These are phyloP conservation scores for Mohoua ochrocephala DNA, from an alignment of 2,113 vertebrate species.

Conservation along the genomic window DNA sequence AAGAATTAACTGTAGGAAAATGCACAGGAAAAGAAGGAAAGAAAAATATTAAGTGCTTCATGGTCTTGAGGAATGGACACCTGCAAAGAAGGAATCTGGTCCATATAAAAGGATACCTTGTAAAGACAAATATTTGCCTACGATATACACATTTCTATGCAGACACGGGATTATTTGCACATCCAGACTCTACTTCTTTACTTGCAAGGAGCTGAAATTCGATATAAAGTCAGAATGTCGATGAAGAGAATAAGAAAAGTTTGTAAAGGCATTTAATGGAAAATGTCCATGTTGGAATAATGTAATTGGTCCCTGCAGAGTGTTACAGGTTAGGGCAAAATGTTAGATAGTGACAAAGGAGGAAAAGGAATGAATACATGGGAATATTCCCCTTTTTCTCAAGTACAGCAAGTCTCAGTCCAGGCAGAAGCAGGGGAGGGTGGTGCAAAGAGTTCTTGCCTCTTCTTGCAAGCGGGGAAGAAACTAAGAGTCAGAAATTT, in stretches of 20 bases:
- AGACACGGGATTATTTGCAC: neutral
- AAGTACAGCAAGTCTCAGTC: neutral
- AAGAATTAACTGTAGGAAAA: neutral
- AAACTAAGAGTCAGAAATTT: neutral
- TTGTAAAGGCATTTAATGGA: constrained; percentile 48
- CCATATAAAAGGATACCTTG: neutral
- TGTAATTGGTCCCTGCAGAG: constrained; percentile 62
- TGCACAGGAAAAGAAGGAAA: neutral
- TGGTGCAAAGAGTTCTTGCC: neutral
- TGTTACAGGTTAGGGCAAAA: constrained; percentile 26
- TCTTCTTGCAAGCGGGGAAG: neutral
- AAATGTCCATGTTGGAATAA: constrained; percentile 62
- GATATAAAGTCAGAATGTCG: neutral
- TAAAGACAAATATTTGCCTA: constrained; percentile 33
- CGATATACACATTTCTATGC: neutral
- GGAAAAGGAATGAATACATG: neutral
- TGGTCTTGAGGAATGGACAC: neutral
- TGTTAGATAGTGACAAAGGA: constrained; percentile 13
- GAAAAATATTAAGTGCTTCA: neutral
- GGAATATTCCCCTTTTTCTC: neutral
- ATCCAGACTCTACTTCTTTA: neutral
- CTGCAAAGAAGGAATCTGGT: constrained; percentile 1
- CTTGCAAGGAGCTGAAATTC: constrained; percentile 14
- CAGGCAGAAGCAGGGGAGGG: neutral
- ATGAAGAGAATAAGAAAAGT: constrained; percentile 27